Percentiles rank a stretch among this genome's conserved stretches.
Conservation (phyloP, 2,888 invertebrate species). For the Endomychus coccineus region DNA sequence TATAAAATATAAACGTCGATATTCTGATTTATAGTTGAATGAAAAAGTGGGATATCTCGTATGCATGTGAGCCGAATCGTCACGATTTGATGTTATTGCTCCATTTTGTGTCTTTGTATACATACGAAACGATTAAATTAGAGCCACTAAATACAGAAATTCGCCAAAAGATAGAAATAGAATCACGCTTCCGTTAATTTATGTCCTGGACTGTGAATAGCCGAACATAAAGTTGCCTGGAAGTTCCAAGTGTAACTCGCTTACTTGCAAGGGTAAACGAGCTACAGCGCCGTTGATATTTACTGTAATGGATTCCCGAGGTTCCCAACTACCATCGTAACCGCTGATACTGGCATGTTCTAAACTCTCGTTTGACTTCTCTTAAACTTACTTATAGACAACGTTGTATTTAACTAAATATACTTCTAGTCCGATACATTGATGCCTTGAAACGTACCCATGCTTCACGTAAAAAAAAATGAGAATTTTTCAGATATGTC, state of each 20-base stretch:
- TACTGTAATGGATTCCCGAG: slow-evolving; percentile 34
- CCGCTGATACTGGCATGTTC: slow-evolving; percentile 34
- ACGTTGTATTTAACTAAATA: too few relatives aligned
- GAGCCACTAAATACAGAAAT: slow-evolving; percentile 21
- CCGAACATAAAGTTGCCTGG: slow-evolving; percentile 30
- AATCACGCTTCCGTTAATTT: slow-evolving; percentile 33
- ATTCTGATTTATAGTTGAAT: too few relatives aligned
- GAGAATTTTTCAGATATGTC: too few relatives aligned
- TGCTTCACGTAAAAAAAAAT: too few relatives aligned
- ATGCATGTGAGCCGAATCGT: too few relatives aligned
- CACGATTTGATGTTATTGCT: too few relatives aligned
- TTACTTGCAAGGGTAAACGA: slow-evolving; percentile 33
- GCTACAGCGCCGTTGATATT: slow-evolving; percentile 35
- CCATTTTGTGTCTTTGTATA: too few relatives aligned
- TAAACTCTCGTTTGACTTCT: slow-evolving; percentile 30
- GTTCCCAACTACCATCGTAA: slow-evolving; percentile 35
- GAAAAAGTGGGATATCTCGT: too few relatives aligned
- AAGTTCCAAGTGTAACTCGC: slow-evolving; percentile 34
- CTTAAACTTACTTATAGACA: slow-evolving; percentile 31
- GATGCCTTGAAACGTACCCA: too few relatives aligned
- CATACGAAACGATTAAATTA: too few relatives aligned
- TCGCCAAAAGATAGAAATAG: slow-evolving; percentile 27
- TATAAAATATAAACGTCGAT: too few relatives aligned
- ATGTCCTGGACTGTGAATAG: slow-evolving; percentile 29
- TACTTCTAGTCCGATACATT: too few relatives aligned